A percentile compares a stretch with the other conserved stretches of the same genome.
Evolutionary conservation across 1,140 invertebrate species (phyloP).

Genomic region (Ceratosolen solmsi): DNA sequence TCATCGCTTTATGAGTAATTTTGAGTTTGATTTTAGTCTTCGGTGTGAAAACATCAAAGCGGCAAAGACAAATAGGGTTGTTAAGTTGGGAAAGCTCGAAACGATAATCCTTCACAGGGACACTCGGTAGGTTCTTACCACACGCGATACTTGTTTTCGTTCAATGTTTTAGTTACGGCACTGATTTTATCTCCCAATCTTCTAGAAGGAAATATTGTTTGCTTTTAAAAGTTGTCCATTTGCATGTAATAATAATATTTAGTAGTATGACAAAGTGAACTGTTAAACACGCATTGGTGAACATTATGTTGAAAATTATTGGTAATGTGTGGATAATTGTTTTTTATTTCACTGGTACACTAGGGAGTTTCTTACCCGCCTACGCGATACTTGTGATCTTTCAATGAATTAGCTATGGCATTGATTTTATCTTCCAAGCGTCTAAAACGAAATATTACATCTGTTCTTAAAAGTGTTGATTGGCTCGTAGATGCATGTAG

Average conservation of each 20-base stretch:
- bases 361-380: slow-evolving; percentile 51
- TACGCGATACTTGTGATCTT: slow-evolving; percentile 53
- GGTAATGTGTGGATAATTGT: not conserved
- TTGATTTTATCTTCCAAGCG: slow-evolving; percentile 53
- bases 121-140: slow-evolving; percentile 49
- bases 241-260: not conserved
- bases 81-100: slow-evolving; percentile 44
- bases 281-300: slow-evolving; percentile 45
- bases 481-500: not conserved
- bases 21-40: slow-evolving; percentile 24
- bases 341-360: slow-evolving; percentile 50
- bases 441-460: slow-evolving; percentile 51
- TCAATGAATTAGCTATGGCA: slow-evolving; percentile 52
- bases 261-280: slow-evolving; percentile 10
- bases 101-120: slow-evolving; percentile 35
- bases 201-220: slow-evolving; percentile 47
- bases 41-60: slow-evolving; percentile 38
- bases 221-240: not conserved
- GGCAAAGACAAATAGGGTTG: slow-evolving; percentile 23
- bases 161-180: slow-evolving; percentile 49
- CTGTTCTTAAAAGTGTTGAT: slow-evolving; percentile 40
- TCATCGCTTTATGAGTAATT: slow-evolving; percentile 31
- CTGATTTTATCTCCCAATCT: slow-evolving; percentile 52
- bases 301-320: slow-evolving; percentile 35
- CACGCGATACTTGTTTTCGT: slow-evolving; percentile 52